These are phyloP conservation scores for Lamellibrachia luymesi DNA, from an alignment of 1,140 invertebrate species.

Conservation along the genomic window DNA sequence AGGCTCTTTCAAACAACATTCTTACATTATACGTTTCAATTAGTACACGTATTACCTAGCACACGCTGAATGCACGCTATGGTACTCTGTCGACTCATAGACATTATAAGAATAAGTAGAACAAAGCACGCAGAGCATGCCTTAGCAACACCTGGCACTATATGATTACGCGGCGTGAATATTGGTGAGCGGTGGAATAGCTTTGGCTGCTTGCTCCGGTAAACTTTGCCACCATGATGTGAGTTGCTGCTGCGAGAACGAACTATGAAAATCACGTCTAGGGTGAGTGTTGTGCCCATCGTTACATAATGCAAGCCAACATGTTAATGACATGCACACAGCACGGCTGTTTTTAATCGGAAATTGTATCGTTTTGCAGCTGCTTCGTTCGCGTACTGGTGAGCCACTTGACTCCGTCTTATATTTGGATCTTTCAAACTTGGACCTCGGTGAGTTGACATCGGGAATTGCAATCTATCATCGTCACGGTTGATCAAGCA, in stretches of 20 bases:
- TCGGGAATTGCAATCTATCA: background rate
- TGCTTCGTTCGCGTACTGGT: background rate
- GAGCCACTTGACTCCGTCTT: background rate
- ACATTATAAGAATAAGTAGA: background rate
- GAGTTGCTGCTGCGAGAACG: background rate
- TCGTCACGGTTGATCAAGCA: background rate
- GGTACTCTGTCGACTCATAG: background rate
- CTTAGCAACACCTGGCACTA: background rate
- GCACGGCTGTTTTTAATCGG: background rate
- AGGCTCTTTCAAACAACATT: background rate
- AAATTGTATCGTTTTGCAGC: conserved; percentile 1
- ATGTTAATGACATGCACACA: background rate
- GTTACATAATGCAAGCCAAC: background rate
- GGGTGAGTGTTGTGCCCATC: background rate
- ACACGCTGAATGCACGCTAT: background rate
- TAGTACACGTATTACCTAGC: background rate
- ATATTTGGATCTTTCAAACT: conserved; percentile 5
- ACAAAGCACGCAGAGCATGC: background rate
- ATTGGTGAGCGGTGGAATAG: background rate
- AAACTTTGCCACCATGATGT: background rate
- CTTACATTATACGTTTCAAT: background rate
- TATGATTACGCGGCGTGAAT: background rate
- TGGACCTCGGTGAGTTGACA: background rate
- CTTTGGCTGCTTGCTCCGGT: background rate
- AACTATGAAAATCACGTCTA: conserved; percentile 1